Evolutionary conservation across 1,140 invertebrate genomes (phyloP), one percentile per base, ranked within the genome.

Genomic region (Diprion similis): DNA sequence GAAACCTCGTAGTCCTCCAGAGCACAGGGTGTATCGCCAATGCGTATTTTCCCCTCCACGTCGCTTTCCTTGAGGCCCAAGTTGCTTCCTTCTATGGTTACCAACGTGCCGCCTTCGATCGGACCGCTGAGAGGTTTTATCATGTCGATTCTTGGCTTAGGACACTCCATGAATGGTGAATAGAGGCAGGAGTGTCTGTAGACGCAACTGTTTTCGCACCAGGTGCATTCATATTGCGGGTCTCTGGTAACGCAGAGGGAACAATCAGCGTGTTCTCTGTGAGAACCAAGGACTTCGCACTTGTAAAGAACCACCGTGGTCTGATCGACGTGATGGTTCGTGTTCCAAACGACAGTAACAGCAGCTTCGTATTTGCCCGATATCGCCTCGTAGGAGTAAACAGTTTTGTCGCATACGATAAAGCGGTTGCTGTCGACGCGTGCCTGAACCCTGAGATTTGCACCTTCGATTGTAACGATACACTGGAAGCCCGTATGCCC

Each of bases 31-130:
- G 97, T 94, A 77, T 95, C 93, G 1, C 96, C 97, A 80, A 99
- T 98, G 9, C 92, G 92, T 72, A 99, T 95, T 90, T 97, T 96
- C 15, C 95, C 96, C 59, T 91, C 89, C 0, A 99, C 96, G 86
- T 99, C 98, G 81, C 95, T 93, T 79, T 95, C 92, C 76, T 93
- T 93, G 68, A 98, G 90, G 0, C 98, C 98, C 37, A 99, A 90
- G 89, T 99, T 99, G 81, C 96, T 95, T 9, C 98, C 98, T 89
- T 96, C 94, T 73, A 99, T 99, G 9, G 97, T 98, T 0, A 99
- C 92, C 47, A 97, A 85, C 19, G 98, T 99, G 1, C 98, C 98
- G 45, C 98, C 98, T 90, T 98, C 96, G 68, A 97, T 92, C 10
- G 98, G 98, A 13, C 98, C 98, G 84, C 95, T 97, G 24, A 96